Evolutionary conservation across 2,888 invertebrate genomes (phyloP).

Genomic region (Leucophenga montana): DNA sequence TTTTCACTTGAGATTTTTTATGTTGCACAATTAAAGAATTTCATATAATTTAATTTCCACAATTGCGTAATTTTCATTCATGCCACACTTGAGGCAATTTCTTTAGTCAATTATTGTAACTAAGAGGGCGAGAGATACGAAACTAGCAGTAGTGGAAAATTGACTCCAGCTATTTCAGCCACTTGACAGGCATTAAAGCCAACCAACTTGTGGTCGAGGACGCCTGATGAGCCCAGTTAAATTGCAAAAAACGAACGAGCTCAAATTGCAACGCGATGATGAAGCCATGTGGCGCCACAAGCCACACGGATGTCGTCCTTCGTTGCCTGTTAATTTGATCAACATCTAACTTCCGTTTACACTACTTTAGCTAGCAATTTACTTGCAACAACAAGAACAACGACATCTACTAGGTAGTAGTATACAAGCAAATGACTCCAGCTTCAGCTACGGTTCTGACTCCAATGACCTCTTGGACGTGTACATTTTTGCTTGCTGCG

Average conservation of each 20-base stretch:
- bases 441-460: no score
- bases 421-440: no score
- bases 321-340: constrained; percentile 58
- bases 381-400: constrained; percentile 31
- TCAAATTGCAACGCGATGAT: constrained; percentile 10
- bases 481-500: no score
- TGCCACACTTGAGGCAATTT: not conserved
- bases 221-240: constrained; percentile 9
- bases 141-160: no score
- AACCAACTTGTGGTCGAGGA: constrained; percentile 23
- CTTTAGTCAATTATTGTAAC: not conserved
- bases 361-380: constrained; percentile 15
- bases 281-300: constrained; percentile 34
- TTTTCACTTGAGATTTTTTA: not conserved
- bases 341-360: constrained; percentile 43
- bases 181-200: constrained; percentile 24
- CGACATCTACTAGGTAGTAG: not conserved
- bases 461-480: no score
- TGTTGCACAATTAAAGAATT: not conserved
- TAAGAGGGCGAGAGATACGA: no score
- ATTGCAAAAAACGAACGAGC: not conserved
- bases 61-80: not conserved
- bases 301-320: constrained; percentile 40
- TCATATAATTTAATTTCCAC: not conserved
- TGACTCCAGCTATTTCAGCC: not conserved